Evolutionary conservation across 2,113 vertebrate genomes (phyloP).

Genomic region (Mormoops blainvillei): DNA sequence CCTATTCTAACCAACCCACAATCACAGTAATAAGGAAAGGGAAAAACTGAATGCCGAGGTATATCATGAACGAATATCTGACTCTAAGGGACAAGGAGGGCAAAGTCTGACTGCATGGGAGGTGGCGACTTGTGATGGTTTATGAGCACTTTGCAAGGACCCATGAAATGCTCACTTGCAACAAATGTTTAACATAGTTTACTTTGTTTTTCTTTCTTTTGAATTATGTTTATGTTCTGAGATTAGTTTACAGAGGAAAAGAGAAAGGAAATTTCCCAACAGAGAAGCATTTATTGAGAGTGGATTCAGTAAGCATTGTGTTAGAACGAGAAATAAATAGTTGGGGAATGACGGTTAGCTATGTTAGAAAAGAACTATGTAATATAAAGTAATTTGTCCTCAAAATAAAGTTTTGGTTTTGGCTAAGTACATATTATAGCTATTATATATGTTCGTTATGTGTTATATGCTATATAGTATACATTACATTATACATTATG

Average conservation of each 20-base stretch:
- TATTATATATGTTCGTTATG: background rate
- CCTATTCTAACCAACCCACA: background rate
- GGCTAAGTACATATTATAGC: background rate
- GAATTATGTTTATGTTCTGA: background rate
- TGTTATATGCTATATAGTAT: background rate
- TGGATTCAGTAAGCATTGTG: background rate
- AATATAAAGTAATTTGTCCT: background rate
- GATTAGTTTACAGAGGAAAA: background rate
- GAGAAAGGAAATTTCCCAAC: background rate
- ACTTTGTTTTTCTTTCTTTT: background rate
- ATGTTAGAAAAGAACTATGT: background rate
- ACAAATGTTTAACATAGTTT: background rate
- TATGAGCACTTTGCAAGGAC: background rate
- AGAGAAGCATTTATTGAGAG: background rate
- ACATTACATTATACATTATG: background rate
- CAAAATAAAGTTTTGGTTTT: background rate
- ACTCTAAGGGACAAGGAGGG: background rate
- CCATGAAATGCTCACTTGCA: background rate
- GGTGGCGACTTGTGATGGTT: accelerated
- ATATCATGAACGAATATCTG: background rate
- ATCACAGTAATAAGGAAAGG: background rate
- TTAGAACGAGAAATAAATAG: background rate
- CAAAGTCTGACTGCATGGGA: background rate
- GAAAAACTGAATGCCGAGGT: background rate
- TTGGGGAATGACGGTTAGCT: background rate